Conservation (phyloP, 1,140 invertebrate genomes). For the Armadillidium nasatum region DNA sequence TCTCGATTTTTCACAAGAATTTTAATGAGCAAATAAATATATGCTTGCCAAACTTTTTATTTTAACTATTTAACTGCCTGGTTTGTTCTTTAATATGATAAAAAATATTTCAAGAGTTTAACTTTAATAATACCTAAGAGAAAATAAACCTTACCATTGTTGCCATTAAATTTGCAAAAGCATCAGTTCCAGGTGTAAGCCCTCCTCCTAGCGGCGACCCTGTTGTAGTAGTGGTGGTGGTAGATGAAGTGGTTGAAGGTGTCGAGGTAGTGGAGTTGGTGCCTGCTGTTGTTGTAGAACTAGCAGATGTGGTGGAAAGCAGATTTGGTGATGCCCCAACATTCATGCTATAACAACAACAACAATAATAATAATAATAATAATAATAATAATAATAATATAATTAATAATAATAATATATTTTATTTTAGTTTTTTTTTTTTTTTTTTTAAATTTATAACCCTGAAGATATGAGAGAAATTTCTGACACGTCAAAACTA, state of each 20-base stretch:
- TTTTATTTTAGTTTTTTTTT: no score
- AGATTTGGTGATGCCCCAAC: slow-evolving; percentile 46
- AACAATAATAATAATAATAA: no score
- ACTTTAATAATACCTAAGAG: background rate
- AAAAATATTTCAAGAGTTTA: slow-evolving; percentile 13
- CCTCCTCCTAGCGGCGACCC: background rate
- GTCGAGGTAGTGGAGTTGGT: slow-evolving; percentile 23
- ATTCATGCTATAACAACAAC: slow-evolving; percentile 8
- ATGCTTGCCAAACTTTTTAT: no score
- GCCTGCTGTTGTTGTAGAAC: slow-evolving; percentile 31
- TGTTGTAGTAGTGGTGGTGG: slow-evolving; percentile 48
- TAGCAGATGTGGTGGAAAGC: slow-evolving; percentile 28
- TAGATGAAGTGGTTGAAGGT: slow-evolving; percentile 28
- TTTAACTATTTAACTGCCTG: no score
- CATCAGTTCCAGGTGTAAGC: slow-evolving; percentile 40
- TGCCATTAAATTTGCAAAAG: slow-evolving; percentile 41
- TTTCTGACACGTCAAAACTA: no score
- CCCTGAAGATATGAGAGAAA: no score
- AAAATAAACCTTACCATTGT: slow-evolving; percentile 35
- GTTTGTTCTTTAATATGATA: no score
- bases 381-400: no score
- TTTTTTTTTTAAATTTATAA: no score
- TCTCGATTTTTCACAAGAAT: no score
- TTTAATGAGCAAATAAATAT: no score
- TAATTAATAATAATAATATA: no score